Evolutionary conservation across 2,797 vertebrate species (phyloP).

Genomic region (Buceros bicornis): DNA sequence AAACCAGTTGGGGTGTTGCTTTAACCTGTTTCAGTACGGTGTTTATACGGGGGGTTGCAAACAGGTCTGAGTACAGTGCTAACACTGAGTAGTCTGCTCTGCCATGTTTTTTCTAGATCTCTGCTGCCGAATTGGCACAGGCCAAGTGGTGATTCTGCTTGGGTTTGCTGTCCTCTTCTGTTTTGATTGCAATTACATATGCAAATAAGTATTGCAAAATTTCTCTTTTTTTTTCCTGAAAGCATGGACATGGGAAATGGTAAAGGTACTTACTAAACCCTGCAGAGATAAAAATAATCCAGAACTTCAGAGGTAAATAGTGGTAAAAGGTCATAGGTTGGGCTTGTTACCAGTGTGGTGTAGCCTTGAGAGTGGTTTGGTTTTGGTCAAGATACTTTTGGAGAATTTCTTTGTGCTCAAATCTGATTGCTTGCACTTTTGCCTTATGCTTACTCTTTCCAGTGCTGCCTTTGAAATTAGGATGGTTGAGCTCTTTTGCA

Average conservation of each 20-base stretch:
- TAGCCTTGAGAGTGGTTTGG: background rate
- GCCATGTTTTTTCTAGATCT: background rate
- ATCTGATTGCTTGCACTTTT: background rate
- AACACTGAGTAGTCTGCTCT: no score
- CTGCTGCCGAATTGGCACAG: background rate
- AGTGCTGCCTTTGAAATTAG: background rate
- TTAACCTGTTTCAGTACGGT: background rate
- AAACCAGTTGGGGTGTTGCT: background rate
- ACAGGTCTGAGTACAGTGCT: background rate
- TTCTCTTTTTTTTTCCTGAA: background rate
- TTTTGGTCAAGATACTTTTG: background rate
- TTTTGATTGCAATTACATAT: background rate
- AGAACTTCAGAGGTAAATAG: background rate
- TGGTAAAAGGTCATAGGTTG: background rate
- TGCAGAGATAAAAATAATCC: background rate
- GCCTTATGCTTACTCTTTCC: background rate
- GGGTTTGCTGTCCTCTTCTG: background rate
- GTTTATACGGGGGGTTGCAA: background rate
- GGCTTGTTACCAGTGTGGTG: background rate
- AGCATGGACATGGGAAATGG: background rate
- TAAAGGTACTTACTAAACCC: background rate
- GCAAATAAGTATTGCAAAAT: background rate
- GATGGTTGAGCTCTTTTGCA: background rate
- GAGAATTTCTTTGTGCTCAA: background rate
- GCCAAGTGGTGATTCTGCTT: background rate